Evolutionary conservation across 2,113 vertebrate species (phyloP).

Genomic region (Patagioenas fasciata): DNA sequence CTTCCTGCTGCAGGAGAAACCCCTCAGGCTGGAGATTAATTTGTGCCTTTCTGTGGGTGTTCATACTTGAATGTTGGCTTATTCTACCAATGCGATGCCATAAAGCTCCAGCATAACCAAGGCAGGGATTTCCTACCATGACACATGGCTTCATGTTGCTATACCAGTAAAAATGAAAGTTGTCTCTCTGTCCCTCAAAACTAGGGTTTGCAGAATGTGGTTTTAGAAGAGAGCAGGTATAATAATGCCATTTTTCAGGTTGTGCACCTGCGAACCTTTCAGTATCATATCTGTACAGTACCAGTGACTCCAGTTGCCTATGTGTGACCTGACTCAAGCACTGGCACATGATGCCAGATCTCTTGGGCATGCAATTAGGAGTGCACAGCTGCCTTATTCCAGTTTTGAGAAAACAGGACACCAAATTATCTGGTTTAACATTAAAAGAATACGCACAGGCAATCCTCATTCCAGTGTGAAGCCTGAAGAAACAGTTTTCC

Average conservation of each 20-base stretch:
- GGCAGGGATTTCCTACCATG: background rate
- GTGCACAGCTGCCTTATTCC: background rate
- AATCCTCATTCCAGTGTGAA: background rate
- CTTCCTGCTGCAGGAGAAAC: background rate
- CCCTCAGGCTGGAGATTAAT: background rate
- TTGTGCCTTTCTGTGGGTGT: background rate
- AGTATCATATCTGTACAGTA: accelerated
- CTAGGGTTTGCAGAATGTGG: background rate
- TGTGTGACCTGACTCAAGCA: background rate
- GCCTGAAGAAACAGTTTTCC: background rate
- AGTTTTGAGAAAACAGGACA: background rate
- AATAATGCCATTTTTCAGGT: background rate
- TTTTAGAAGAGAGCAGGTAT: background rate
- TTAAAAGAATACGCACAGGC: background rate
- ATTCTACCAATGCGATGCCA: background rate
- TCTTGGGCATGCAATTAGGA: background rate
- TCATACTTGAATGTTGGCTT: background rate
- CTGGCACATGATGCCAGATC: background rate
- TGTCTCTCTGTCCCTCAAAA: background rate
- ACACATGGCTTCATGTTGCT: background rate
- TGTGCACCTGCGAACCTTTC: background rate
- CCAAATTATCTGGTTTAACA: background rate
- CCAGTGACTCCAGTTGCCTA: background rate
- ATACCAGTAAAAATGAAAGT: background rate
- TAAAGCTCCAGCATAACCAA: background rate